A percentile compares a stretch with the other conserved stretches of the same genome.
Evolutionary conservation across 2,113 vertebrate genomes (phyloP).

Genomic region (Chiloscyllium plagiosum): DNA sequence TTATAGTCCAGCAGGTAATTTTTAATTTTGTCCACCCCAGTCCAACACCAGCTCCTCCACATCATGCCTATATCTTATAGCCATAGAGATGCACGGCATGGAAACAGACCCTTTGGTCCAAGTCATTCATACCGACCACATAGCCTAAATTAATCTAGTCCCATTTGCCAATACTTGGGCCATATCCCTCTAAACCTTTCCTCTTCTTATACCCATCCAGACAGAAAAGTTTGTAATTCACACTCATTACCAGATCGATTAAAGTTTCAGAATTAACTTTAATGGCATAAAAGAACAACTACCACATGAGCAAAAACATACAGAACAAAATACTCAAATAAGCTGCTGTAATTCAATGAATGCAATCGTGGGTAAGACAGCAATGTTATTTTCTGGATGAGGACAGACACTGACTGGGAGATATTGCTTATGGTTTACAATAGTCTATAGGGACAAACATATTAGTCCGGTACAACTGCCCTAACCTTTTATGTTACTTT

Average conservation of each 20-base stretch:
- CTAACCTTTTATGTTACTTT: neutral
- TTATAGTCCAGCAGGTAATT: too few species aligned
- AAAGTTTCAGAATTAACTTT: neutral
- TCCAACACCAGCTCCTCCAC: too few species aligned
- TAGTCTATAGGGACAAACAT: neutral
- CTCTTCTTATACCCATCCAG: neutral
- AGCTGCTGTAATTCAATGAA: neutral
- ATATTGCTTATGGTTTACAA: neutral
- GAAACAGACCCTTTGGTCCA: too few species aligned
- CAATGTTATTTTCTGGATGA: neutral
- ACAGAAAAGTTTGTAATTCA: neutral
- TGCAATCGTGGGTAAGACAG: neutral
- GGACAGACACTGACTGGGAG: neutral
- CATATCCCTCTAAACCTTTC: too few species aligned
- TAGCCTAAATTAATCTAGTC: too few species aligned
- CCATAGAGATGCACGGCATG: too few species aligned
- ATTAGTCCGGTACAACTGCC: neutral
- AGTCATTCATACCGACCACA: too few species aligned
- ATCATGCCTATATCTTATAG: too few species aligned
- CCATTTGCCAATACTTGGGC: too few species aligned
- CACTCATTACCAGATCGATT: neutral
- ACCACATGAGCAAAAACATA: neutral
- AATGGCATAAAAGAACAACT: neutral
- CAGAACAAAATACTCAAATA: neutral
- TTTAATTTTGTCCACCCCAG: too few species aligned